phyloP scores from a whole-genome alignment of 2,888 invertebrate species.

The Choreutis nemorana region DNA sequence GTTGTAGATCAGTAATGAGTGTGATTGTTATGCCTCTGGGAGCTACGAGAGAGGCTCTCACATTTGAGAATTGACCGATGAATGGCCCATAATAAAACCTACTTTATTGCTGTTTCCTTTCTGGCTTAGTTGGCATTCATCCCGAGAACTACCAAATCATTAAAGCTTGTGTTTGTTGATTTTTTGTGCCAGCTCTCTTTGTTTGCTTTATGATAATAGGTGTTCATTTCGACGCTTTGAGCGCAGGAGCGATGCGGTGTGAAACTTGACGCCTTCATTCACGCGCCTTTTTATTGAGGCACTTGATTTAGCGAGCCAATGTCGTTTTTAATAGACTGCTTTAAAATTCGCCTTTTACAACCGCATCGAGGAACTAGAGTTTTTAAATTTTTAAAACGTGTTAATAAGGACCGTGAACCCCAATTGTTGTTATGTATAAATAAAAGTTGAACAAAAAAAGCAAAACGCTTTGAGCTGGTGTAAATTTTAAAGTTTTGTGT shows the following conservation, averaged over 20 bases:
- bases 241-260: conserved; percentile 48
- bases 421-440: too few species aligned
- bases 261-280: conserved; percentile 63
- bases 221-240: conserved; percentile 48
- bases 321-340: conserved; percentile 45
- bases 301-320: conserved; percentile 56
- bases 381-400: too few species aligned
- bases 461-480: conserved; percentile 2
- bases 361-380: conserved; percentile 15
- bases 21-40: conserved; percentile 29
- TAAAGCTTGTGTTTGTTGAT: conserved; percentile 56
- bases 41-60: too few species aligned
- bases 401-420: too few species aligned
- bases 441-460: too few species aligned
- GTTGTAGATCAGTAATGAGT: conserved; percentile 14
- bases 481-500: conserved; percentile 7
- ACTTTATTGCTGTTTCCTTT: conserved; percentile 57
- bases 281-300: conserved; percentile 51
- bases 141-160: conserved; percentile 56
- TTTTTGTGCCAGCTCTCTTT: conserved; percentile 45
- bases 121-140: conserved; percentile 53
- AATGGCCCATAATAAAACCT: conserved; percentile 47
- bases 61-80: too few species aligned
- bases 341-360: conserved; percentile 33
- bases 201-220: conserved; percentile 65